A percentile compares a stretch with the other conserved stretches of the same genome.
These are phyloP conservation scores for Drepanosiphum platanoidis DNA, from an alignment of 2,888 invertebrate species.

Conservation along the genomic window DNA sequence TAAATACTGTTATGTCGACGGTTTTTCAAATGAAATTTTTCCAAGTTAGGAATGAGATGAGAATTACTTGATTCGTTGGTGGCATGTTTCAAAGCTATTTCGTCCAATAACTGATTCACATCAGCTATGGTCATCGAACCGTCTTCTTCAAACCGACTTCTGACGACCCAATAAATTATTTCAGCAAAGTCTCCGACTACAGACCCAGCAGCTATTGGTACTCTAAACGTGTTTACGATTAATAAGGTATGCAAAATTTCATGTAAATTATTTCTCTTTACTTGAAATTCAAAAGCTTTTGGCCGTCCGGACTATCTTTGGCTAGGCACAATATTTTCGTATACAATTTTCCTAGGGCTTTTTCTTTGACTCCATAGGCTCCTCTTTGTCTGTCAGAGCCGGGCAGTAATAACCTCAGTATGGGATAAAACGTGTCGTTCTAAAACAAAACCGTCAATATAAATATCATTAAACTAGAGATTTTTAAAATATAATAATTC, in stretches of 20 bases:
- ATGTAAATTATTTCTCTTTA: constrained; percentile 64
- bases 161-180: constrained; percentile 78
- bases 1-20: not conserved
- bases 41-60: too few species aligned
- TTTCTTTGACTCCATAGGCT: constrained; percentile 85
- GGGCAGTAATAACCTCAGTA: constrained; percentile 83
- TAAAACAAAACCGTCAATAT: too few species aligned
- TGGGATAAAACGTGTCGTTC: constrained; percentile 74
- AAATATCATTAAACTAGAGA: constrained; percentile 82
- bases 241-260: not conserved
- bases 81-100: constrained; percentile 76
- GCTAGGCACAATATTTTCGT: constrained; percentile 81
- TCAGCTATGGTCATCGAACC: constrained; percentile 74
- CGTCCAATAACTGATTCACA: constrained; percentile 80
- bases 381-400: constrained; percentile 80
- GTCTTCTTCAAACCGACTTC: constrained; percentile 68
- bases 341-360: constrained; percentile 77
- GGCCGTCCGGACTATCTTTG: constrained; percentile 71
- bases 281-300: constrained; percentile 70
- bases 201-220: constrained; percentile 70
- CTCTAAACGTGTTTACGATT: constrained; percentile 66
- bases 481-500: not conserved
- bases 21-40: not conserved
- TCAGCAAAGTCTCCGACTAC: constrained; percentile 82
- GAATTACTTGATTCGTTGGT: constrained; percentile 72